Base-by-base conservation (phyloP, 1,140 invertebrate genomes). In the Anoplophora glabripennis region DNA sequence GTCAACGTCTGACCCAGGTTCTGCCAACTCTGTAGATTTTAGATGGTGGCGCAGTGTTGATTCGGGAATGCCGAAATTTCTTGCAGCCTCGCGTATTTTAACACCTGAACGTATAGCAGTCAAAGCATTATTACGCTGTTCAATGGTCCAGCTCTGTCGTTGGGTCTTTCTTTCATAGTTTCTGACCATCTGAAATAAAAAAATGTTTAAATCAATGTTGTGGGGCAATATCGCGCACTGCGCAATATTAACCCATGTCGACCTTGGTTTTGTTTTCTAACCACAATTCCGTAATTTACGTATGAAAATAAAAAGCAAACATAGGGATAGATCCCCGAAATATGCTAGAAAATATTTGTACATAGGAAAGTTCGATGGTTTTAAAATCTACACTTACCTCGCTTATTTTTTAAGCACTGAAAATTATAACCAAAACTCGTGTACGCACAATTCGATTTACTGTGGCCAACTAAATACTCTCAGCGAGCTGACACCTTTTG, bases 81-180 rank as follows among this genome's bases (percentile, higher is more conserved):
- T 28, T 28, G 21, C 21, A 28, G 21, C 21, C 21, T 28, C 45
- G 33, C 17, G 9, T 47, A 42, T 3, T 38, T 54, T 54, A 28
- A 40, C 35, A 54, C 52, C 52, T 41, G 52, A 17, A 54, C 18
- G 11, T 21, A 54, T 41, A 4, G 36, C 52, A 40, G 52, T 17
- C 4, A 41, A 42, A 42, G 52, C 52, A 42, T 54, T 54, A 44
- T 54, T 42, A 41, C 41, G 52, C 17, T 53, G 49, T n/a, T 53
- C 49, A 36, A 10, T 37, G 5, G 28, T 34, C 49, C 35, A 53
- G 11, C 7, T 37, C 17, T 53, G 1, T 40, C 35, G 28, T 36
- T 34, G 17, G 8, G 49, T 37, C 49, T 53, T 53, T 11, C 49
- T 36, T 53, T 36, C 37, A 36, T 53, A 53, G 14, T 37, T 53